Evolutionary conservation across 1,140 invertebrate genomes (phyloP).

Genomic region (Cotesia vestalis): DNA sequence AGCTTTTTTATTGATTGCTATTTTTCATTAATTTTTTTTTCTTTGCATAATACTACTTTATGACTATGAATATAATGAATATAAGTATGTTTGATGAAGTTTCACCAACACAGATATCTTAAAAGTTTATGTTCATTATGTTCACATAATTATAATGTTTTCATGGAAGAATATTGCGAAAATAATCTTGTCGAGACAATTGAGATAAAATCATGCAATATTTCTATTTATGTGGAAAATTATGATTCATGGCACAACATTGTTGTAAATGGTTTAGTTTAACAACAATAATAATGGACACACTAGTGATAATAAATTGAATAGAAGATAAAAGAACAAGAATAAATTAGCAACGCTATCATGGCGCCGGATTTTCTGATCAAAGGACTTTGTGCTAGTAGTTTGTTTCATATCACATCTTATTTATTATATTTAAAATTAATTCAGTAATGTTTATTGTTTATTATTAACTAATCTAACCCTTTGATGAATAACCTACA

Average conservation of each 20-base stretch:
- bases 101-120: too few relatives aligned
- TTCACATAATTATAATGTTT: too few relatives aligned
- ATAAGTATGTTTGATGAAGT: too few relatives aligned
- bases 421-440: background rate
- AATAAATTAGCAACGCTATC: conserved; percentile 12
- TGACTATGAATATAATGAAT: too few relatives aligned
- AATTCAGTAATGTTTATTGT: background rate
- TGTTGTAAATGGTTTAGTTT: background rate
- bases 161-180: too few relatives aligned
- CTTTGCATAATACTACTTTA: too few relatives aligned
- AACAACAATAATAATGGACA: background rate
- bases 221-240: background rate
- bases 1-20: too few relatives aligned
- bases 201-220: background rate
- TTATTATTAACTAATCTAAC: too few relatives aligned
- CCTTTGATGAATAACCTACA: background rate
- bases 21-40: too few relatives aligned
- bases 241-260: background rate
- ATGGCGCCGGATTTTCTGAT: conserved; percentile 28
- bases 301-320: conserved; percentile 9
- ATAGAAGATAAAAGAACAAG: conserved; percentile 11
- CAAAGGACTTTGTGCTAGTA: conserved; percentile 6
- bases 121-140: too few relatives aligned
- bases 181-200: too few relatives aligned
- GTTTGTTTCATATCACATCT: background rate